phyloP scores from a whole-genome alignment of 2,888 invertebrate genomes.

The Abrostola tripartita region DNA sequence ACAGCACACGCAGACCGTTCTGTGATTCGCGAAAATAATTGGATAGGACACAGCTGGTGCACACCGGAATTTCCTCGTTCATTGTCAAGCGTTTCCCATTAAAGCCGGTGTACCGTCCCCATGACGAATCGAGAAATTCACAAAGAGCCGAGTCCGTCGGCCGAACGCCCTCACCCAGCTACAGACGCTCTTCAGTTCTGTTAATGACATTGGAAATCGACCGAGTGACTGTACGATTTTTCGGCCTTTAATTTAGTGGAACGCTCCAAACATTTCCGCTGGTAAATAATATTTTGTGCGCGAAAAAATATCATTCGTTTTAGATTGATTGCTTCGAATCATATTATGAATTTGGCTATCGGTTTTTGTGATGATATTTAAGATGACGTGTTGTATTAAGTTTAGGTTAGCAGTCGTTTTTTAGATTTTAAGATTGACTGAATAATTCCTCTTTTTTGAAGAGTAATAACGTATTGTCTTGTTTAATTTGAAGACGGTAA shows the following conservation, averaged over 20 bases:
- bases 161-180: slow-evolving; percentile 49
- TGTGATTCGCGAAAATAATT: slow-evolving; percentile 76
- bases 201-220: slow-evolving; percentile 68
- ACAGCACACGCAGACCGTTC: slow-evolving; percentile 56
- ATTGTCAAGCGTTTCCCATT: slow-evolving; percentile 77
- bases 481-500: too few relatives aligned
- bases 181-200: slow-evolving; percentile 55
- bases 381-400: slow-evolving; percentile 10
- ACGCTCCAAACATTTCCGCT: slow-evolving; percentile 43
- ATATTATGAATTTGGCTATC: slow-evolving; percentile 27
- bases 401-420: background rate
- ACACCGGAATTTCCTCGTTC: slow-evolving; percentile 77
- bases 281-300: slow-evolving; percentile 43
- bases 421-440: too few relatives aligned
- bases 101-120: slow-evolving; percentile 66
- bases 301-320: slow-evolving; percentile 35
- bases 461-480: slow-evolving; percentile 2
- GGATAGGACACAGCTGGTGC: slow-evolving; percentile 69
- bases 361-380: slow-evolving; percentile 23
- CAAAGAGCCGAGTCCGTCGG: slow-evolving; percentile 66
- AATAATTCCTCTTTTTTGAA: slow-evolving; percentile 15
- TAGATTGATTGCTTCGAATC: slow-evolving; percentile 36
- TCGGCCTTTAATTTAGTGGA: slow-evolving; percentile 58
- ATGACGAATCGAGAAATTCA: slow-evolving; percentile 73
- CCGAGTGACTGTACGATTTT: slow-evolving; percentile 63